Base-by-base conservation (phyloP, 2,888 invertebrate species). In the Synergus gifuensis region DNA sequence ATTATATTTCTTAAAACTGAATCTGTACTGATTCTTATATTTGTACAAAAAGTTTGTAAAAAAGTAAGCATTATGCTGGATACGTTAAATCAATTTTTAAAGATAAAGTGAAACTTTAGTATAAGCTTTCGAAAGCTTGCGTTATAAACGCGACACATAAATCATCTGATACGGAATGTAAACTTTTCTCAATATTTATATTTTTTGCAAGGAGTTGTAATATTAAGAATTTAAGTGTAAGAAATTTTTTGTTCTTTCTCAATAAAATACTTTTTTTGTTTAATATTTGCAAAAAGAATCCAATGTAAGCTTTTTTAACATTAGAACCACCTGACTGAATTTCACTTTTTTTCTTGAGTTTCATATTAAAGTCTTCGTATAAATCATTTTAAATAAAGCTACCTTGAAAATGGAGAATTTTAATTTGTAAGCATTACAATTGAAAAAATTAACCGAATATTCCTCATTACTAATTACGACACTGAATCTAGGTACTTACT, bases 281-380 rank as follows among this genome's bases (percentile, higher is more conserved):
- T 81, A 81, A 84, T 77, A 76, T 81, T 79, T 81, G 85, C 88
- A 79, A 1, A 28, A 28, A 28, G 81, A 83, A 83, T 88, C 83
- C 88, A 85, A 79, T 83, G 82, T 44, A 44, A 12, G 12, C 44
- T 11, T 1, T 12, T 12, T 44, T 14, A 14, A 14, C 46, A 46
- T 46, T 46, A 14, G 14, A 46, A 14, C 14, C 14, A 46, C 46
- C 46, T 12, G 46, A 46, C 46, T 46, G 22, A 28, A 28, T 28
- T 28, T 28, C 22, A 28, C 22, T 28, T 28, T 28, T 28, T 28
- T 28, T 28, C 22, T 28, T 28, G 22, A 22, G 22, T 22, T 22
- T 22, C 22, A 22, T 22, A 22, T 22, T 22, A 22, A 22, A 22
- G 22, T 22, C 22, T 22, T 22, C 22, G 1, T 22, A 22, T 22